Evolutionary conservation across 2,113 vertebrate species (phyloP).

Genomic region (Channa argus): DNA sequence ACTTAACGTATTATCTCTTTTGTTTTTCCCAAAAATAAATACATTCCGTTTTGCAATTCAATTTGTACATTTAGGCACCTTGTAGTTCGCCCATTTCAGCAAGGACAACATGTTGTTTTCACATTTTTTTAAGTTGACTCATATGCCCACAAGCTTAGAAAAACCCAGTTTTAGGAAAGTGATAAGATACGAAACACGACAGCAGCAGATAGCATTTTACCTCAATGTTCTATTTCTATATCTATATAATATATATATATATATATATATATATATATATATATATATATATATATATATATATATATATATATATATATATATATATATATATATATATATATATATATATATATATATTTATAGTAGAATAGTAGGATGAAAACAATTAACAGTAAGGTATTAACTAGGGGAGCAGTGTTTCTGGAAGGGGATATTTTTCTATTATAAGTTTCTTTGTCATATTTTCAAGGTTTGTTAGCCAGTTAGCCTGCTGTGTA

Average conservation of each 20-base stretch:
- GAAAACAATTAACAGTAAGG: too few relatives aligned
- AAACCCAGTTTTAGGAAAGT: constrained; percentile 45
- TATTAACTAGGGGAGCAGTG: too few relatives aligned
- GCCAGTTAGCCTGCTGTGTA: too few relatives aligned
- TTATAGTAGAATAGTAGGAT: too few relatives aligned
- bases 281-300: too few relatives aligned
- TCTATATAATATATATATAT: constrained; percentile 7
- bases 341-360: too few relatives aligned
- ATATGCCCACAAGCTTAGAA: constrained; percentile 58
- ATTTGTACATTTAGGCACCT: not conserved
- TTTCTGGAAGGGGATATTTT: too few relatives aligned
- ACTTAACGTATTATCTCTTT: not conserved
- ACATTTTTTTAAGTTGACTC: constrained; percentile 50
- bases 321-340: too few relatives aligned
- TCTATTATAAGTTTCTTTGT: too few relatives aligned
- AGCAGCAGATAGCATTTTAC: constrained; percentile 22
- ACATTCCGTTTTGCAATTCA: not conserved
- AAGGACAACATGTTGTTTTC: constrained; percentile 16
- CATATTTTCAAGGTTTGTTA: too few relatives aligned
- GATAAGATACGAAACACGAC: not conserved
- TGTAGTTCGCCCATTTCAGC: constrained; percentile 18
- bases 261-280: too few relatives aligned
- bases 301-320: too few relatives aligned
- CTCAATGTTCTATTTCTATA: constrained; percentile 12
- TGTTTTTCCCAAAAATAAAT: not conserved